A percentile compares a stretch with the other conserved stretches of the same genome.
Conservation (phyloP, 1,140 invertebrate genomes). For the Macrotrachela quadricornifera region DNA sequence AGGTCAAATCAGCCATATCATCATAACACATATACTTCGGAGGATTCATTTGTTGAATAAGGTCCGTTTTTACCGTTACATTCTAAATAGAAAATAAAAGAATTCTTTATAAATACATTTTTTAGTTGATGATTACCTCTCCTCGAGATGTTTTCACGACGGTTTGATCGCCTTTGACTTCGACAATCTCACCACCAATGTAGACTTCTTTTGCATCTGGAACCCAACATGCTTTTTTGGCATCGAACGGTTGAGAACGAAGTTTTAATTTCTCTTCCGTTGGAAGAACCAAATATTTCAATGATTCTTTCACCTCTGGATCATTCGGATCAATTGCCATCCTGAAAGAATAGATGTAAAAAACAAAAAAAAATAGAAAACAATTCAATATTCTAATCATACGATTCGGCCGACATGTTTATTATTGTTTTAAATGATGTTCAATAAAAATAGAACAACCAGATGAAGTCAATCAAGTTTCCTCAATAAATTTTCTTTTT, state of each 20-base stretch:
- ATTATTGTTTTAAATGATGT: too few relatives aligned
- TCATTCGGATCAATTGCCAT: background rate
- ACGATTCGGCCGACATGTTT: too few relatives aligned
- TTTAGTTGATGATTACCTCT: slow-evolving; percentile 13
- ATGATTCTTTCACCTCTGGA: slow-evolving; percentile 8
- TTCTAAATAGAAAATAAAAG: slow-evolving; percentile 10
- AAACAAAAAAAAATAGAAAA: too few relatives aligned
- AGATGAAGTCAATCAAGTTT: too few relatives aligned
- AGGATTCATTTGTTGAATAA: slow-evolving; percentile 89
- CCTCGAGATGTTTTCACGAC: slow-evolving; percentile 45
- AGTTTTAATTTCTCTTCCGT: slow-evolving; percentile 4
- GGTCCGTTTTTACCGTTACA: slow-evolving; percentile 79
- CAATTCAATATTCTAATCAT: too few relatives aligned
- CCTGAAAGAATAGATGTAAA: too few relatives aligned
- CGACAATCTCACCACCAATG: slow-evolving; percentile 82
- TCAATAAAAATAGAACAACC: too few relatives aligned
- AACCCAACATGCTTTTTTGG: slow-evolving; percentile 97
- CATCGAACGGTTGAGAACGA: slow-evolving; percentile 90
- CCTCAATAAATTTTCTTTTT: too few relatives aligned
- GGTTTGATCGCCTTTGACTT: slow-evolving; percentile 89
- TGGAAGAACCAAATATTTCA: slow-evolving; percentile 7
- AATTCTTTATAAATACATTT: background rate
- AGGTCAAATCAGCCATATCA: slow-evolving; percentile 99
- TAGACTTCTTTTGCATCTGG: slow-evolving; percentile 91
- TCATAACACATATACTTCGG: slow-evolving; percentile 98